These are phyloP conservation scores for Gymnorhina tibicen DNA, from an alignment of 2,113 vertebrate genomes.

Conservation along the genomic window DNA sequence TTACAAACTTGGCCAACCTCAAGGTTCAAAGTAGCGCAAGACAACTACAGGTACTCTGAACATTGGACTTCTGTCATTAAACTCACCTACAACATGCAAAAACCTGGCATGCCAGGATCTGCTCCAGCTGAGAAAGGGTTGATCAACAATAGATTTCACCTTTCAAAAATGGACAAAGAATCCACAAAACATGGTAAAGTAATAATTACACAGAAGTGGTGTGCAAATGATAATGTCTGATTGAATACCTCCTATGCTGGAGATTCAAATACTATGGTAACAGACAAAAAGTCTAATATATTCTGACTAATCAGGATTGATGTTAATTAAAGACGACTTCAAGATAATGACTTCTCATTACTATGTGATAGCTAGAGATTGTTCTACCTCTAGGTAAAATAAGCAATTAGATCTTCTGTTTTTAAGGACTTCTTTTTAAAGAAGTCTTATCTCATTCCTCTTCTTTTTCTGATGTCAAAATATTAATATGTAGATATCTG, in stretches of 20 bases:
- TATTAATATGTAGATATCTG: constrained; percentile 46
- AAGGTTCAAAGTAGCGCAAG: neutral
- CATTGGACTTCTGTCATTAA: neutral
- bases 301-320: constrained; percentile 80
- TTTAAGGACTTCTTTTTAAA: constrained; percentile 62
- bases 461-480: constrained; percentile 59
- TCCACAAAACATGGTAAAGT: constrained; percentile 44
- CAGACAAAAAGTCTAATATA: constrained; percentile 76
- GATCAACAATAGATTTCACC: constrained; percentile 20
- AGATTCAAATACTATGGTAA: constrained; percentile 64
- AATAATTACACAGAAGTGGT: constrained; percentile 56
- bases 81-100: neutral
- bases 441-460: constrained; percentile 39
- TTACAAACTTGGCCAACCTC: neutral
- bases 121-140: neutral
- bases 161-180: constrained; percentile 16
- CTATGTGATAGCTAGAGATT: constrained; percentile 74
- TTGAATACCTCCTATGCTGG: constrained; percentile 61
- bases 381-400: constrained; percentile 76
- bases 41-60: neutral
- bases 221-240: constrained; percentile 63
- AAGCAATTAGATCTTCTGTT: constrained; percentile 72
- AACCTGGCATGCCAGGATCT: neutral
- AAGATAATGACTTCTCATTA: constrained; percentile 81
- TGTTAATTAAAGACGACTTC: constrained; percentile 80